Conservation (phyloP, 2,797 vertebrate species). For the Morelia viridis region DNA sequence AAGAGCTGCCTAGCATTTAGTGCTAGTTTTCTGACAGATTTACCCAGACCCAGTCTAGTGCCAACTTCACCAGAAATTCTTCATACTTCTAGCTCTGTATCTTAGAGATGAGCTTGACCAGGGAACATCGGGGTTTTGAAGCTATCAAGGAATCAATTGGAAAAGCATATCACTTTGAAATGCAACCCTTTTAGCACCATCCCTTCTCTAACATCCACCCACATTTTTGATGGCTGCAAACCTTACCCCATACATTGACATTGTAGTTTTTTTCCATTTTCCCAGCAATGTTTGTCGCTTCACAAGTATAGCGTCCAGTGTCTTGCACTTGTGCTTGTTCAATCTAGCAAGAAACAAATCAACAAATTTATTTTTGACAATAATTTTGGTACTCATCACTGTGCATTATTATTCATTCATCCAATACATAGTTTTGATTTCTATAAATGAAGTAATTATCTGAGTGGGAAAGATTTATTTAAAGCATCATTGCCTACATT, state of each 20-base stretch:
- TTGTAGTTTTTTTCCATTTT: slow-evolving; percentile 97
- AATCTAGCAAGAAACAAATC: slow-evolving; percentile 74
- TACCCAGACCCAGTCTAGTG: neutral
- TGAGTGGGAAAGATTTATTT: neutral
- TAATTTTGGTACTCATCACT: slow-evolving; percentile 3
- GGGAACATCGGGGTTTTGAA: neutral
- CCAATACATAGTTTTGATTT: neutral
- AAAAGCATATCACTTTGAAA: neutral
- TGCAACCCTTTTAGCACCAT: neutral
- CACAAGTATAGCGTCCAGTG: slow-evolving; percentile 92
- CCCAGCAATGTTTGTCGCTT: slow-evolving; percentile 92
- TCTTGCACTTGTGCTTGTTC: slow-evolving; percentile 87
- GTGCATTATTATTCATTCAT: neutral
- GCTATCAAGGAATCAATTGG: neutral
- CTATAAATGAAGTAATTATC: neutral
- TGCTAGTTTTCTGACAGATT: neutral
- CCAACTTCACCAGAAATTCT: neutral
- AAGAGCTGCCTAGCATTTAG: neutral
- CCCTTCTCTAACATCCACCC: neutral
- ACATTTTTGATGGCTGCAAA: neutral
- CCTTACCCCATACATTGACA: slow-evolving; percentile 94
- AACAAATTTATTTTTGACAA: neutral
- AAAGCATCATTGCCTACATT: neutral
- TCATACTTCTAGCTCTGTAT: neutral
- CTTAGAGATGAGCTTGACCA: neutral